Conservation (phyloP, 2,113 vertebrate genomes). For the Erythrocercus mccallii region DNA sequence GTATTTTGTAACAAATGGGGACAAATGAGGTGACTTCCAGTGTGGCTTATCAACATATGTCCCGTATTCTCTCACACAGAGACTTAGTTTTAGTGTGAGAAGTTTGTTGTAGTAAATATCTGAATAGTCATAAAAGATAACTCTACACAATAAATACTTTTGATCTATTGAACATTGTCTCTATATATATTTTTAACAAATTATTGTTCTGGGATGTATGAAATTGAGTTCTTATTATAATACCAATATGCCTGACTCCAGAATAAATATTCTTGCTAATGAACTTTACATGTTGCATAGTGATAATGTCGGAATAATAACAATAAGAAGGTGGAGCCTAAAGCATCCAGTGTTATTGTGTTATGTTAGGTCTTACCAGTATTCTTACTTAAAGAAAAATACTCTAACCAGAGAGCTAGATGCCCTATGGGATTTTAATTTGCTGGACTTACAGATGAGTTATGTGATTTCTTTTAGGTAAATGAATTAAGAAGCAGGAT, state of each 20-base stretch:
- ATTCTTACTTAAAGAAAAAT: background rate
- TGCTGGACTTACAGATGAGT: background rate
- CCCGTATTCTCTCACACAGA: background rate
- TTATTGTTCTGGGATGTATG: constrained; percentile 25
- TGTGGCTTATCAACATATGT: background rate
- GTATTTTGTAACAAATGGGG: background rate
- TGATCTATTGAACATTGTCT: constrained; percentile 9
- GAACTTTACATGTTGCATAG: constrained; percentile 18
- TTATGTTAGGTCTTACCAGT: background rate
- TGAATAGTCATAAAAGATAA: constrained; percentile 17
- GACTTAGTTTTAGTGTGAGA: background rate
- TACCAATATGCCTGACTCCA: constrained; percentile 23
- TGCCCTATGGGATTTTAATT: background rate
- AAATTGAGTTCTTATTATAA: constrained; percentile 41
- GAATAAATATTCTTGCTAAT: constrained; percentile 52
- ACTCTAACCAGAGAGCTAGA: background rate
- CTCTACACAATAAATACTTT: constrained; percentile 3
- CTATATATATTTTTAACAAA: background rate
- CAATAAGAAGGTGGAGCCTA: background rate
- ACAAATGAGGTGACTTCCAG: background rate
- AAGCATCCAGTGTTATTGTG: background rate
- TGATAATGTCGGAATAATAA: background rate
- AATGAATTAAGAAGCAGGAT: background rate
- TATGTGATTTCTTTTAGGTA: background rate
- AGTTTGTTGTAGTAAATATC: constrained; percentile 6